phyloP scores from a whole-genome alignment of 2,888 invertebrate species.

The Drosophila glabriapex region DNA sequence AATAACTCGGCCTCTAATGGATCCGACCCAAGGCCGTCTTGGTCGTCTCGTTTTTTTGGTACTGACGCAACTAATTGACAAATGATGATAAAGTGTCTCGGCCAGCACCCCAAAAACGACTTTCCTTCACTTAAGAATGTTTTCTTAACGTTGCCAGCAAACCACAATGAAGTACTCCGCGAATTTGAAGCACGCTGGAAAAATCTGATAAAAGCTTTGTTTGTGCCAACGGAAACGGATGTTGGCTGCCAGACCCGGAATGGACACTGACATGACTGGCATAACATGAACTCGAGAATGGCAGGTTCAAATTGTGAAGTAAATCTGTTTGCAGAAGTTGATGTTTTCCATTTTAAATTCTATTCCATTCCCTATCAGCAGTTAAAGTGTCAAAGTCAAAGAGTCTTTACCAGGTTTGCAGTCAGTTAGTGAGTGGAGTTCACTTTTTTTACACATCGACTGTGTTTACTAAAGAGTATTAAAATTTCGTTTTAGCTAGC shows the following conservation, averaged over 20 bases:
- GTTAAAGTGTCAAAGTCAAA: not conserved
- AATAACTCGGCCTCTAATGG: slow-evolving; percentile 63
- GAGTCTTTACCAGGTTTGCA: not conserved
- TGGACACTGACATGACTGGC: slow-evolving; percentile 72
- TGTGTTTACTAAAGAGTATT: slow-evolving; percentile 37
- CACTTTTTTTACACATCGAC: not conserved
- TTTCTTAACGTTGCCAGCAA: slow-evolving; percentile 42
- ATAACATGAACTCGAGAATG: slow-evolving; percentile 41
- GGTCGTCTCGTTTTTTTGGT: slow-evolving; percentile 12
- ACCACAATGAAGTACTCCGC: slow-evolving; percentile 8
- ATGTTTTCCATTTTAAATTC: not conserved
- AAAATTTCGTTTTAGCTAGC: not conserved
- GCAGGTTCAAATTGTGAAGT: slow-evolving; percentile 11
- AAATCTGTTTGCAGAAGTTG: not conserved
- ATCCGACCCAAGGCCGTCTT: slow-evolving; percentile 43
- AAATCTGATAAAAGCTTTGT: slow-evolving; percentile 77
- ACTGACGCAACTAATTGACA: slow-evolving; percentile 74
- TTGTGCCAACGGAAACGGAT: slow-evolving; percentile 75
- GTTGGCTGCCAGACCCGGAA: slow-evolving; percentile 70
- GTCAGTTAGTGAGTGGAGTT: not conserved
- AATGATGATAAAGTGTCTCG: slow-evolving; percentile 78
- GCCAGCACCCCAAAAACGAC: slow-evolving; percentile 42
- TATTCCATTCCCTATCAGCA: not conserved
- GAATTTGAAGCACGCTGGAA: slow-evolving; percentile 26
- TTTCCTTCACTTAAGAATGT: slow-evolving; percentile 50